Conservation (phyloP, 2,797 vertebrate genomes). For the Uromys caudimaculatus region DNA sequence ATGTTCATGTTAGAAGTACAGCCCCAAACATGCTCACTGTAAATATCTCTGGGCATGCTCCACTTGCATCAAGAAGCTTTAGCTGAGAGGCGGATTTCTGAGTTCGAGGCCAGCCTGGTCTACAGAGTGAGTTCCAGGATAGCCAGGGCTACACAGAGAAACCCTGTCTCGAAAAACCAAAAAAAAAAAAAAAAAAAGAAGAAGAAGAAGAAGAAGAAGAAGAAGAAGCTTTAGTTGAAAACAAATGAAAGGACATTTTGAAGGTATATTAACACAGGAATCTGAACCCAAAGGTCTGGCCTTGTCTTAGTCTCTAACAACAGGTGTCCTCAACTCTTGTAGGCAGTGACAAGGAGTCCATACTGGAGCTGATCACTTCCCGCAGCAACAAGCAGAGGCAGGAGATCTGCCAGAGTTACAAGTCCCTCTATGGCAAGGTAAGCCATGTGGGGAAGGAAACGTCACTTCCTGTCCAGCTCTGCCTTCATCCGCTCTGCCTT, state of each 20-base stretch:
- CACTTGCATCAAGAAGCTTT: too few species aligned
- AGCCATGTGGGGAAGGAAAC: fast-evolving
- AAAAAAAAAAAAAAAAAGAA: too few species aligned
- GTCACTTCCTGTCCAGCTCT: neutral
- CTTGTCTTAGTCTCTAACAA: neutral
- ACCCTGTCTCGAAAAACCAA: too few species aligned
- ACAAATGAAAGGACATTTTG: neutral
- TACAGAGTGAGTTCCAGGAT: too few species aligned
- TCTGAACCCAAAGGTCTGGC: neutral
- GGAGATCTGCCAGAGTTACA: constrained; percentile 93
- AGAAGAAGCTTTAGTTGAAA: too few species aligned
- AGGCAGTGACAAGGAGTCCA: constrained; percentile 98
- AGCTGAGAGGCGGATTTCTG: too few species aligned
- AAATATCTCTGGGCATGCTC: neutral
- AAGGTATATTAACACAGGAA: neutral
- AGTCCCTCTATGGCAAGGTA: constrained; percentile 96
- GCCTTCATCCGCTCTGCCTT: too few species aligned
- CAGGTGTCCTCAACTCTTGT: neutral
- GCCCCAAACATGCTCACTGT: neutral
- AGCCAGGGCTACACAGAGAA: too few species aligned
- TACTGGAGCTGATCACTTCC: constrained; percentile 94
- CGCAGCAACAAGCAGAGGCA: constrained; percentile 95
- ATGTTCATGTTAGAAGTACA: neutral
- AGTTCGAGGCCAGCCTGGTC: too few species aligned
- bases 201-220: too few species aligned